These are phyloP conservation scores for Sarcophilus harrisii DNA, from an alignment of 2,797 vertebrate genomes.

Conservation along the genomic window DNA sequence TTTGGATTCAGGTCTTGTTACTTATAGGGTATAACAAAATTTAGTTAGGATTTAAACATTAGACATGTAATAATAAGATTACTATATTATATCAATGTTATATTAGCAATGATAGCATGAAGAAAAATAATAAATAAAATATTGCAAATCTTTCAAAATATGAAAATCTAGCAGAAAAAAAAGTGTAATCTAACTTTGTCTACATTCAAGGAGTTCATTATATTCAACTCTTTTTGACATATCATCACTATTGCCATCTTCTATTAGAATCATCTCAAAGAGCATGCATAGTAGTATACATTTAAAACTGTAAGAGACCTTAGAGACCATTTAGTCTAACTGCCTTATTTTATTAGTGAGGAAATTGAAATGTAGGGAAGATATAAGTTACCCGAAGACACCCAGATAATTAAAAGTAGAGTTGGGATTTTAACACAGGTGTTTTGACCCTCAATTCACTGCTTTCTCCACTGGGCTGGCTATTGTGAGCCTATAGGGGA, in stretches of 20 bases:
- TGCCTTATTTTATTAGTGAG: not conserved
- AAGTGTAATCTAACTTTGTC: not conserved
- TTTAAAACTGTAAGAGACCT: not conserved
- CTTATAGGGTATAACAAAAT: not conserved
- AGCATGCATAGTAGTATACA: not conserved
- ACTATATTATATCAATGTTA: not conserved
- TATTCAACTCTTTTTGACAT: not conserved
- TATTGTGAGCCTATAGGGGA: not conserved
- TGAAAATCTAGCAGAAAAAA: not conserved
- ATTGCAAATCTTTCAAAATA: not conserved
- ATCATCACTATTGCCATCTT: not conserved
- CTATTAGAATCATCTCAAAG: not conserved
- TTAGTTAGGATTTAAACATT: not conserved
- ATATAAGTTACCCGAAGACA: not conserved
- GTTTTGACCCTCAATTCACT: not conserved
- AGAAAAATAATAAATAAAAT: not conserved
- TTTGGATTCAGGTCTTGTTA: not conserved
- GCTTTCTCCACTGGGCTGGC: too few species aligned
- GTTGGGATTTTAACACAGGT: not conserved
- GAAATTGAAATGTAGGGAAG: not conserved
- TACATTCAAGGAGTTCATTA: not conserved
- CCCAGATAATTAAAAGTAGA: not conserved
- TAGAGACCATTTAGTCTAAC: not conserved
- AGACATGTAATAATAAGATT: not conserved
- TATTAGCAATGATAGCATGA: not conserved